phyloP scores from a whole-genome alignment of 2,797 vertebrate species.

The Enteromius thamalakanensis region DNA sequence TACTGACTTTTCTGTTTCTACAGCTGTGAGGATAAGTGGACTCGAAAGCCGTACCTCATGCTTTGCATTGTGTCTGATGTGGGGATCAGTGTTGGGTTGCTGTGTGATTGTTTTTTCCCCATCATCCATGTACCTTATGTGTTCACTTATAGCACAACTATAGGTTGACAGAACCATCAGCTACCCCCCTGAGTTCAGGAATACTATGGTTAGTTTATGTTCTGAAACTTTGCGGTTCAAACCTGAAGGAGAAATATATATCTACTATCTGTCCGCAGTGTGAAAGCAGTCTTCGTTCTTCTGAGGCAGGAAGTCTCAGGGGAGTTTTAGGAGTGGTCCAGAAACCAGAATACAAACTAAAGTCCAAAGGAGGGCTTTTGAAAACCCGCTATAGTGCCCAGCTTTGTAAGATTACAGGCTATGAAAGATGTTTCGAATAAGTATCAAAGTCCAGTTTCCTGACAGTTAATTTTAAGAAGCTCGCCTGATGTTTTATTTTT shows the following conservation, averaged over 20 bases:
- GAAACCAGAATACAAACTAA: slow-evolving; percentile 40
- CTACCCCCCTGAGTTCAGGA: slow-evolving; percentile 78
- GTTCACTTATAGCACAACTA: slow-evolving; percentile 70
- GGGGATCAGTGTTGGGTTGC: slow-evolving; percentile 56
- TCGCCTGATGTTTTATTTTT: slow-evolving; percentile 57
- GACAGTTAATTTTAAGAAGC: slow-evolving; percentile 50
- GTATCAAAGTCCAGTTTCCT: slow-evolving; percentile 30
- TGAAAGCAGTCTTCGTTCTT: slow-evolving; percentile 39
- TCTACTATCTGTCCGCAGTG: slow-evolving; percentile 23
- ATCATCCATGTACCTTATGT: slow-evolving; percentile 67
- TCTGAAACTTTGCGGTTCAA: slow-evolving; percentile 48
- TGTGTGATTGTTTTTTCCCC: slow-evolving; percentile 59
- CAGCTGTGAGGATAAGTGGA: slow-evolving; percentile 17
- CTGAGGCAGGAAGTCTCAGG: slow-evolving; percentile 45
- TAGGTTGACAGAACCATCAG: slow-evolving; percentile 76
- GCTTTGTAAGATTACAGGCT: slow-evolving; percentile 44
- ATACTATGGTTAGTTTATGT: slow-evolving; percentile 56
- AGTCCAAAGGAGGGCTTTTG: slow-evolving; percentile 30
- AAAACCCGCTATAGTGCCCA: slow-evolving; percentile 30
- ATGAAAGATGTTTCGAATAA: slow-evolving; percentile 19
- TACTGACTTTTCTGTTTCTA: slow-evolving; percentile 1
- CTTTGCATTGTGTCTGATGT: slow-evolving; percentile 34
- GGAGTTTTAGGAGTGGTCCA: slow-evolving; percentile 56
- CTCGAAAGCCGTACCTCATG: slow-evolving; percentile 17
- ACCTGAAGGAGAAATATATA: slow-evolving; percentile 54